phyloP scores from a whole-genome alignment of 2,797 vertebrate genomes.

The Pteronotus mesoamericanus region DNA sequence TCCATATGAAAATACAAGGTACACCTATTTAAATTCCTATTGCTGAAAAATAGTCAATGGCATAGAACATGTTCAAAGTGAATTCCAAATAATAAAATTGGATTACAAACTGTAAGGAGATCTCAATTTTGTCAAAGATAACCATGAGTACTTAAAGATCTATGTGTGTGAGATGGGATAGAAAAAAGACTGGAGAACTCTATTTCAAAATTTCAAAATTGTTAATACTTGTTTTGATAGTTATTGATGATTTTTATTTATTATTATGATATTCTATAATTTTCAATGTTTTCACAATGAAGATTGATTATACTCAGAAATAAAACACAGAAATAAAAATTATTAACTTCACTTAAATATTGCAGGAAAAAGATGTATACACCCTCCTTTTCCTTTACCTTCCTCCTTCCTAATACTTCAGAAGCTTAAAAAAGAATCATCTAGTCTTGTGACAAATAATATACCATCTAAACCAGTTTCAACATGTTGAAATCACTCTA shows the following conservation, averaged over 20 bases:
- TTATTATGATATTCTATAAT: background rate
- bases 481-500: background rate
- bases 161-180: background rate
- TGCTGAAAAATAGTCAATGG: constrained; percentile 26
- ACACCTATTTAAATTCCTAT: background rate
- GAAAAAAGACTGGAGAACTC: background rate
- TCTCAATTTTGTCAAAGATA: constrained; percentile 12
- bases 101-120: background rate
- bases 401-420: background rate
- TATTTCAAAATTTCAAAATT: background rate
- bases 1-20: background rate
- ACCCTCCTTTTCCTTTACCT: background rate
- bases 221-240: background rate
- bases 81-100: constrained; percentile 23
- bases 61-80: background rate
- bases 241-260: background rate
- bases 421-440: background rate
- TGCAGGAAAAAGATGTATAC: background rate
- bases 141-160: background rate
- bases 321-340: background rate
- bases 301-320: background rate
- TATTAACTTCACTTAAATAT: background rate
- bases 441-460: background rate
- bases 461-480: background rate
- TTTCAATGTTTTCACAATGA: constrained; percentile 16